These are phyloP conservation scores for Cephalopterus ornatus DNA, from an alignment of 2,113 vertebrate species.

Conservation along the genomic window DNA sequence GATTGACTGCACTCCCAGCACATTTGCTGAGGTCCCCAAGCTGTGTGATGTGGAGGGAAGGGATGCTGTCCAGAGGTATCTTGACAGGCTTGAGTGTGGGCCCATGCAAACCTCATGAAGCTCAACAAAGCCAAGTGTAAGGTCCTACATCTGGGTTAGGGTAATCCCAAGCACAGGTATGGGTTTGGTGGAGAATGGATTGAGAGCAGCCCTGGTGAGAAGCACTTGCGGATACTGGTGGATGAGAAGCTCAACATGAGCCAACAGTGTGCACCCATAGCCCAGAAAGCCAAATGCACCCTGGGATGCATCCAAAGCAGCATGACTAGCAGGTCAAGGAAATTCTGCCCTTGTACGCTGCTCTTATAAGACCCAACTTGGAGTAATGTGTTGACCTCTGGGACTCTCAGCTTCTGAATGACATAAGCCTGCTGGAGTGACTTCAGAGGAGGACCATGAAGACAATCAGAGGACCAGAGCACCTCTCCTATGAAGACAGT, in stretches of 20 bases:
- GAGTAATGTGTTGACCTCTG: background rate
- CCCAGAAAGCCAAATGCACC: background rate
- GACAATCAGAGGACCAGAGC: no score
- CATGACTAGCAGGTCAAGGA: background rate
- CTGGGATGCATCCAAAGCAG: background rate
- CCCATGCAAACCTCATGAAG: no score
- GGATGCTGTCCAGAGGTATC: no score
- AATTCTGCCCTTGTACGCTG: background rate
- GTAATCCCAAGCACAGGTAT: no score
- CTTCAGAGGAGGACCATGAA: background rate
- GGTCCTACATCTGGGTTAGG: no score
- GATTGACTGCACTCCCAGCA: no score
- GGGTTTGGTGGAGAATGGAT: no score
- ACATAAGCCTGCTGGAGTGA: background rate
- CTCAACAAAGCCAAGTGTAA: no score
- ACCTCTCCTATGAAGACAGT: no score
- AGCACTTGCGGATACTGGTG: background rate
- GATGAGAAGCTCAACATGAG: background rate
- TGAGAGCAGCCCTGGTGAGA: background rate
- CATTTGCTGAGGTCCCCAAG: no score
- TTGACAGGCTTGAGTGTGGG: no score
- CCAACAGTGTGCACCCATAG: background rate
- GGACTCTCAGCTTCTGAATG: background rate
- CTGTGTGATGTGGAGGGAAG: no score
- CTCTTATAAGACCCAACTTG: background rate